A percentile compares a stretch with the other conserved stretches of the same genome.
Evolutionary conservation across 2,888 invertebrate genomes (phyloP).

Genomic region (Hydrotaea cyrtoneurina): DNA sequence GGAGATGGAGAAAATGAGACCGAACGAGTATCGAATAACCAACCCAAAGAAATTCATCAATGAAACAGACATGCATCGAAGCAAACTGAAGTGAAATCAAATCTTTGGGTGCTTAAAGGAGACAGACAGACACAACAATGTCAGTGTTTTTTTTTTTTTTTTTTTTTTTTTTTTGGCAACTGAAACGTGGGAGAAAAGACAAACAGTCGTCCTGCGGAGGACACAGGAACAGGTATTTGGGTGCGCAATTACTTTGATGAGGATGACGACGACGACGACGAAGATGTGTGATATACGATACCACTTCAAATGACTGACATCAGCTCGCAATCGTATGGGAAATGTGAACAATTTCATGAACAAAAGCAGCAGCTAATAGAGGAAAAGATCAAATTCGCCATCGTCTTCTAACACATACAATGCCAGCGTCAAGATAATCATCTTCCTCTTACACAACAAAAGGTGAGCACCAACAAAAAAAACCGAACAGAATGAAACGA

Average conservation of each 20-base stretch:
- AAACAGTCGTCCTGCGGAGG: background rate
- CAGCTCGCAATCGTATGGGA: slow-evolving; percentile 37
- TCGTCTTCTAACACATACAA: slow-evolving; percentile 74
- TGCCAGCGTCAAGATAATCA: slow-evolving; percentile 73
- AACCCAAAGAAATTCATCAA: slow-evolving; percentile 43
- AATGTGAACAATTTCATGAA: slow-evolving; percentile 30
- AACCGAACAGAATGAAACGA: slow-evolving; percentile 31
- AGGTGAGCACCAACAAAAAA: background rate
- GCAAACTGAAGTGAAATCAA: slow-evolving; percentile 11
- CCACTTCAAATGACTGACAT: slow-evolving; percentile 75
- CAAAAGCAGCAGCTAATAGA: slow-evolving; percentile 75
- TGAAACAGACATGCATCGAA: slow-evolving; percentile 22
- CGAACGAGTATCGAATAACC: slow-evolving; percentile 61
- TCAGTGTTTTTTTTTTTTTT: background rate
- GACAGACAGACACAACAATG: slow-evolving; percentile 30
- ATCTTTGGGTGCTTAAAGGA: slow-evolving; percentile 40
- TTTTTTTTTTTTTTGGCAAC: slow-evolving; percentile 38
- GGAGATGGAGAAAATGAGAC: background rate
- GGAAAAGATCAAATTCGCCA: slow-evolving; percentile 77
- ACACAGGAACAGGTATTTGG: slow-evolving; percentile 70
- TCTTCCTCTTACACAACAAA: slow-evolving; percentile 65
- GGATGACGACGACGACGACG: background rate
- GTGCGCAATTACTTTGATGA: slow-evolving; percentile 66
- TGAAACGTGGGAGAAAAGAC: slow-evolving; percentile 58
- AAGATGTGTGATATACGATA: slow-evolving; percentile 73